These are phyloP conservation scores for Rhombomys opimus DNA, from an alignment of 2,113 vertebrate species.

Conservation along the genomic window DNA sequence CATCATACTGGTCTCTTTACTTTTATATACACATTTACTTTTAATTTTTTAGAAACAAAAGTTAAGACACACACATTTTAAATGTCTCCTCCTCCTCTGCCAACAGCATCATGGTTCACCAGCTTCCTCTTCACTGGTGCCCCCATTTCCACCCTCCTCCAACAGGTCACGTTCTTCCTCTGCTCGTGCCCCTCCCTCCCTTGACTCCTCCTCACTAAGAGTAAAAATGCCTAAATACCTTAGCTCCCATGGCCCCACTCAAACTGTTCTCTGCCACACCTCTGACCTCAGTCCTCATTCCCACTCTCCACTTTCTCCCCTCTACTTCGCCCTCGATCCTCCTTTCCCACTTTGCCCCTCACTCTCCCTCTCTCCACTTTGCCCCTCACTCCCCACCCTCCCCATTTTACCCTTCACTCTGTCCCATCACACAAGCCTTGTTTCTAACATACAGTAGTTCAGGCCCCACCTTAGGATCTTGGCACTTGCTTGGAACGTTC, in stretches of 20 bases:
- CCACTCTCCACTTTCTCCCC: no score
- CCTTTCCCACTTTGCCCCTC: not conserved
- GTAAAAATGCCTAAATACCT: not conserved
- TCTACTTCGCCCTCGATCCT: no score
- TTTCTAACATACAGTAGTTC: not conserved
- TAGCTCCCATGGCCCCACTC: not conserved
- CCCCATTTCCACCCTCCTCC: not conserved
- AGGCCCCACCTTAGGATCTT: not conserved
- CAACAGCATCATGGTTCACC: not conserved
- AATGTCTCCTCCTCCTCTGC: not conserved
- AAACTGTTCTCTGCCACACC: not conserved
- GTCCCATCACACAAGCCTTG: not conserved
- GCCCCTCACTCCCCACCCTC: no score
- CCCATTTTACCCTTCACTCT: not conserved
- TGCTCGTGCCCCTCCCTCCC: not conserved
- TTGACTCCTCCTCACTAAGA: not conserved
- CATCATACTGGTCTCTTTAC: conserved; percentile 14
- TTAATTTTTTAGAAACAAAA: conserved; percentile 35
- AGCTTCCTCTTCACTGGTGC: not conserved
- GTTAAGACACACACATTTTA: not conserved
- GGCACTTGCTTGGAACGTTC: not conserved
- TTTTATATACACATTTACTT: not conserved
- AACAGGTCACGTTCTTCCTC: not conserved
- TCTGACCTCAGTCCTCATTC: not conserved
- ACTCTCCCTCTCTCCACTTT: not conserved